These are phyloP conservation scores for Rhabdomys dilectus DNA, from an alignment of 2,113 vertebrate species.

Conservation along the genomic window DNA sequence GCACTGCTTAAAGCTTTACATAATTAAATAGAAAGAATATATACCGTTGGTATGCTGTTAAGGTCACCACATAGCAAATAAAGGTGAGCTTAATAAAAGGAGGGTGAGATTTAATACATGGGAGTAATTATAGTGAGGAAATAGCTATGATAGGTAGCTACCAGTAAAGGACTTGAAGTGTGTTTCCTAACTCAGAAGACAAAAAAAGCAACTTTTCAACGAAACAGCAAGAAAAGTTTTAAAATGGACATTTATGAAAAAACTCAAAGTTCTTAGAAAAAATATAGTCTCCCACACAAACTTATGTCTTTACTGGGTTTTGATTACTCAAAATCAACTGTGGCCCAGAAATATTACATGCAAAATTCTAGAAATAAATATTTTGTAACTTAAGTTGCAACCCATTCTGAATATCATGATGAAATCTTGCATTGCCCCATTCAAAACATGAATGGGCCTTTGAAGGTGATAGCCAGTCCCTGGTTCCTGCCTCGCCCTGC, in stretches of 20 bases:
- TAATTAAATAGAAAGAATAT: slow-evolving; percentile 7
- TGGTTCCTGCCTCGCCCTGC: background rate
- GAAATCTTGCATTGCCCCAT: background rate
- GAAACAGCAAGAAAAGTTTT: slow-evolving; percentile 35
- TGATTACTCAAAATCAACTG: background rate
- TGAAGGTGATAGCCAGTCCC: background rate
- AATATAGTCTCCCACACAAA: background rate
- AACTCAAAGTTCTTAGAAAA: slow-evolving; percentile 44
- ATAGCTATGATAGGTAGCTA: background rate
- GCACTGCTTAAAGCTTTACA: slow-evolving; percentile 16
- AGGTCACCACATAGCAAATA: background rate
- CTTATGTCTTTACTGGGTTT: background rate
- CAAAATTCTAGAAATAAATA: background rate
- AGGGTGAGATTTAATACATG: slow-evolving; percentile 24
- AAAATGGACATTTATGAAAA: slow-evolving; percentile 38
- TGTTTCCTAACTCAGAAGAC: slow-evolving; percentile 23
- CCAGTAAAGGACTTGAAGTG: background rate
- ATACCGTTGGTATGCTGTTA: background rate
- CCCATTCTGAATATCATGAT: background rate
- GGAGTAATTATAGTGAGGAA: slow-evolving; percentile 18
- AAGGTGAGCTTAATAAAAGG: slow-evolving; percentile 20
- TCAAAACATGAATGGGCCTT: background rate
- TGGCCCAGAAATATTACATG: background rate
- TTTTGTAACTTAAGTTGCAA: background rate
- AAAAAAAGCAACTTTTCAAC: slow-evolving; percentile 25